Conservation (phyloP, 2,888 invertebrate genomes). For the Ichneumoninae sp. region DNA sequence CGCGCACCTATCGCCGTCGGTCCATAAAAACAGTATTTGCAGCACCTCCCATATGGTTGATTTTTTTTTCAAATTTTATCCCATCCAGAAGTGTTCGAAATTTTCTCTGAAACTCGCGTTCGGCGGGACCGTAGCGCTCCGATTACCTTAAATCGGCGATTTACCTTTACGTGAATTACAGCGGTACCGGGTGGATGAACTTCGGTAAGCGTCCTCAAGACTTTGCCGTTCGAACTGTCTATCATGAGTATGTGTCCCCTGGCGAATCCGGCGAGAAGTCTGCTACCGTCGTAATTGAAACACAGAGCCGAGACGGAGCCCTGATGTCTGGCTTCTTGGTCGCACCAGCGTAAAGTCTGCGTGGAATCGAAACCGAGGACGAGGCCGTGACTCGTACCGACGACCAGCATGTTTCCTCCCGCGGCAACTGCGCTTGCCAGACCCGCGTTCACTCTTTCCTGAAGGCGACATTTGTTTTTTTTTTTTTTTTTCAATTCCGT, state of each 20-base stretch:
- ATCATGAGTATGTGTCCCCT: slow-evolving; percentile 96
- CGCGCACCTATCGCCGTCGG: no score
- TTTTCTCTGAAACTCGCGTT: no score
- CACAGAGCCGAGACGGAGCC: slow-evolving; percentile 93
- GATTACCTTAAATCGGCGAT: background rate
- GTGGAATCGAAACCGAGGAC: slow-evolving; percentile 94
- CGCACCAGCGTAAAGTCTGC: slow-evolving; percentile 96
- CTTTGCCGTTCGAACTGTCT: slow-evolving; percentile 92
- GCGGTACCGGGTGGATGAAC: slow-evolving; percentile 94
- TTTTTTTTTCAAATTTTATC: no score
- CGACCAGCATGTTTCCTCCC: slow-evolving; percentile 91
- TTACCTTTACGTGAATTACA: slow-evolving; percentile 89
- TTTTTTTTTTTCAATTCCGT: background rate
- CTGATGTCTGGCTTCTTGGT: slow-evolving; percentile 89
- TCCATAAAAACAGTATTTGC: no score
- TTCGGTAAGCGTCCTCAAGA: slow-evolving; percentile 90
- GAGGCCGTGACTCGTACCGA: slow-evolving; percentile 97
- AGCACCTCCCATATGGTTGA: no score
- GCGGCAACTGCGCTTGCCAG: slow-evolving; percentile 94
- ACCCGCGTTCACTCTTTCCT: slow-evolving; percentile 96
- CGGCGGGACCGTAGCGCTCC: no score
- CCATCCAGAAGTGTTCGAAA: no score
- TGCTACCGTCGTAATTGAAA: slow-evolving; percentile 94
- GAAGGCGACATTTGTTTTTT: slow-evolving; percentile 37
- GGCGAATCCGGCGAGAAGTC: slow-evolving; percentile 91